Percentiles rank a stretch among this genome's conserved stretches.
Evolutionary conservation across 2,888 invertebrate genomes (phyloP).

Genomic region (Digitonthophagus gazella): DNA sequence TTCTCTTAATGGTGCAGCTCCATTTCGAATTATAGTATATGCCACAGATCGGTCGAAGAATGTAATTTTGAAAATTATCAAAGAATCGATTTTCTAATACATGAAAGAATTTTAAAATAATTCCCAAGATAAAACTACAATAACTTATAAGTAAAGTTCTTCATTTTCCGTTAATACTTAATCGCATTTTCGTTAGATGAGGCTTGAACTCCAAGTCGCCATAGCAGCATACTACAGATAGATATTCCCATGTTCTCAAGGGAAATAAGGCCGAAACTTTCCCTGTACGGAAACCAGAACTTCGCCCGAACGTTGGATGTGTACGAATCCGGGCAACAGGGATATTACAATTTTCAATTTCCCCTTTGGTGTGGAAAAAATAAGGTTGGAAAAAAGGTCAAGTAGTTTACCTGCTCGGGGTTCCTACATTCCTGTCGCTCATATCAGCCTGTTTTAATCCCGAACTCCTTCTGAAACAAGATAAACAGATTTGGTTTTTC

Average conservation of each 20-base stretch:
- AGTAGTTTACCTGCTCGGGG: conserved; percentile 41
- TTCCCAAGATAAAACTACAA: too few relatives aligned
- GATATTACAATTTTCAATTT: neutral
- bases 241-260: neutral
- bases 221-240: neutral
- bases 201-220: neutral
- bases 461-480: conserved; percentile 41
- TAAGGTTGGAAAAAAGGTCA: neutral
- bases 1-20: too few relatives aligned
- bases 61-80: too few relatives aligned
- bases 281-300: neutral
- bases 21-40: too few relatives aligned
- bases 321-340: neutral
- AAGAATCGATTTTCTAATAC: too few relatives aligned
- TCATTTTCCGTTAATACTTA: neutral
- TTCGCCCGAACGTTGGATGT: neutral
- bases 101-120: too few relatives aligned
- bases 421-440: conserved; percentile 43
- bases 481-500: too few relatives aligned
- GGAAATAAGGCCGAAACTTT: neutral
- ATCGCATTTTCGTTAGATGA: neutral
- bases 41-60: too few relatives aligned
- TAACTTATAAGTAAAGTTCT: too few relatives aligned
- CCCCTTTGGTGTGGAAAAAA: conserved; percentile 2
- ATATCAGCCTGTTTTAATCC: conserved; percentile 39